Conservation (phyloP, 2,113 vertebrate genomes). For the Sakesphorus luctuosus region DNA sequence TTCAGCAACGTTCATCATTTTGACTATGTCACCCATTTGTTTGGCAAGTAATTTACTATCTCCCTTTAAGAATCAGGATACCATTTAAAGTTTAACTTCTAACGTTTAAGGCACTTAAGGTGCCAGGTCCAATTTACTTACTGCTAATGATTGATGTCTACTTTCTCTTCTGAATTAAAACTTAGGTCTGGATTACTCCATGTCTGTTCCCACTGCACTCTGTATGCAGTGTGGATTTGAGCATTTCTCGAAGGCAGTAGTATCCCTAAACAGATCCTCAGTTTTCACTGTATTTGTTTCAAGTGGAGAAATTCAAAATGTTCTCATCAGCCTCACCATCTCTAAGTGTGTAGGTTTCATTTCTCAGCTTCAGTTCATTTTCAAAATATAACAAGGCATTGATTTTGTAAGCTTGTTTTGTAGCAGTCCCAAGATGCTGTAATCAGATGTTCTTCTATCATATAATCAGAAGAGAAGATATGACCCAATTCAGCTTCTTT, state of each 20-base stretch:
- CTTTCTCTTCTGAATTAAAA: conserved; percentile 15
- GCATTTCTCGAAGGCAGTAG: not conserved
- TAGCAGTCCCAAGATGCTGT: not conserved
- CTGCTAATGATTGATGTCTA: conserved; percentile 53
- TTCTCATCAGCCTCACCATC: not conserved
- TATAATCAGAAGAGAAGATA: conserved; percentile 41
- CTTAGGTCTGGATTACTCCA: not conserved
- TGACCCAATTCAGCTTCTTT: conserved; percentile 6
- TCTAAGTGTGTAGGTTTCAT: not conserved
- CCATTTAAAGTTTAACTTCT: conserved; percentile 64
- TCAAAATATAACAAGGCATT: conserved; percentile 18
- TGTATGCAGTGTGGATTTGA: not conserved
- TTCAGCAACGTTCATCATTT: conserved; percentile 32
- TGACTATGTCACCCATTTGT: conserved; percentile 63
- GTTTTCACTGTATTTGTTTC: not conserved
- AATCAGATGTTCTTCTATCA: not conserved
- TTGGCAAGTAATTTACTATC: conserved; percentile 43
- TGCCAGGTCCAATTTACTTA: conserved; percentile 73
- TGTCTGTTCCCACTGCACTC: not conserved
- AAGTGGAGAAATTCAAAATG: not conserved
- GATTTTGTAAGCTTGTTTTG: conserved; percentile 21
- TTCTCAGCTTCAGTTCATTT: conserved; percentile 7
- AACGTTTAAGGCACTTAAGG: conserved; percentile 70
- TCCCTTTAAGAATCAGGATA: conserved; percentile 70
- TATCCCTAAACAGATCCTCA: not conserved